These are phyloP conservation scores for Hydrozoanthus tunicans DNA, from an alignment of 64 coral and sea anemone genomes.

Conservation along the genomic window DNA sequence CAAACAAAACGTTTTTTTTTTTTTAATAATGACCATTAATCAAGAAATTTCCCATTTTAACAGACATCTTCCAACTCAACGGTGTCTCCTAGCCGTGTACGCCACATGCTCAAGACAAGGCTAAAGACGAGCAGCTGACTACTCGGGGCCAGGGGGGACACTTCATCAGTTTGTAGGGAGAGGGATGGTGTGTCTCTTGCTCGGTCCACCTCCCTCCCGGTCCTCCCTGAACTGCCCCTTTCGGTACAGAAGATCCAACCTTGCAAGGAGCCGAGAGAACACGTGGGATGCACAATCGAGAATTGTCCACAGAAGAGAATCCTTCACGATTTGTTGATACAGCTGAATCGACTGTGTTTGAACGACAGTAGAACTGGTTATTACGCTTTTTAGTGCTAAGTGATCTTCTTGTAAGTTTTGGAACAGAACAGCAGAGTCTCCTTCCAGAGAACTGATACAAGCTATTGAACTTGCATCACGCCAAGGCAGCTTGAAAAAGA, in stretches of 20 bases:
- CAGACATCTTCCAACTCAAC: slow-evolving; percentile 55
- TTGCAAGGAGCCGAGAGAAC: slow-evolving; percentile 17
- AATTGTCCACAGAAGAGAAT: slow-evolving; percentile 51
- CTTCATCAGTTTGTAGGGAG: slow-evolving; percentile 8
- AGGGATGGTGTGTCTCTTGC: slow-evolving; percentile 35
- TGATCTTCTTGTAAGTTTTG: not conserved
- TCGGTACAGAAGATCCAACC: slow-evolving; percentile 2
- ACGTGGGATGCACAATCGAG: slow-evolving; percentile 41
- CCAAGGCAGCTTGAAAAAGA: too few species aligned
- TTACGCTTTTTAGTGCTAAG: not conserved
- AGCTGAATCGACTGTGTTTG: slow-evolving; percentile 25
- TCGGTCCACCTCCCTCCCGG: slow-evolving; percentile 19
- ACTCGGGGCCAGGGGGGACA: slow-evolving; percentile 57
- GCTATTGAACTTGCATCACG: too few species aligned
- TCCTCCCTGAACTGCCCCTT: slow-evolving; percentile 57
- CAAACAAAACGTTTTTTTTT: too few species aligned
- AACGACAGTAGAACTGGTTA: not conserved
- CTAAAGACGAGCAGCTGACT: slow-evolving; percentile 58
- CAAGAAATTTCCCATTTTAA: not conserved
- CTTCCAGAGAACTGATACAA: not conserved
- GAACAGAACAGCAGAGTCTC: not conserved
- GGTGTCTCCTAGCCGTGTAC: slow-evolving; percentile 33
- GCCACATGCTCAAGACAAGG: slow-evolving; percentile 55
- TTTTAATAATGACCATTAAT: not conserved
- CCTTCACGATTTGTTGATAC: slow-evolving; percentile 52